Base-by-base conservation (phyloP, 2,797 vertebrate genomes). In the Lutjanus argentimaculatus region DNA sequence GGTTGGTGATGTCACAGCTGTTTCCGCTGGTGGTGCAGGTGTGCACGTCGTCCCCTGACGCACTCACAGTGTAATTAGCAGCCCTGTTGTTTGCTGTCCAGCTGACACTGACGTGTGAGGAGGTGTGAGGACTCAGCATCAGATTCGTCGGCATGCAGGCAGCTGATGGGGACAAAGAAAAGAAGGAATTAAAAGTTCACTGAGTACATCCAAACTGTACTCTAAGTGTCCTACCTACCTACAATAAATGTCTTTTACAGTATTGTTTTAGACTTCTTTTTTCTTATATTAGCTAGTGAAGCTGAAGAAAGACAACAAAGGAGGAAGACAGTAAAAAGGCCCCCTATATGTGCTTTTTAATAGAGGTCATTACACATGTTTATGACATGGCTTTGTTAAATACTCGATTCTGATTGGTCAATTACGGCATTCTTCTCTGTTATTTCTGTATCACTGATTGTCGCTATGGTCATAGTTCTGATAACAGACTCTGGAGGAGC, bases 91-190 rank as follows among this genome's bases (percentile, higher is more conserved):
- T 87, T 43, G 93, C 62, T 2, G 74, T 93, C 97, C 97, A 99
- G 66, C 88, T 94, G 53, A 98, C 95, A 0, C 63, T 81, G 70
- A 97, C 52, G 2, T n/a, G 66, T 58, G 95, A 95, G 45, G 80
- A 86, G 70, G 90, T 87, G 10, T 93, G 93, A 40, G 82, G 93
- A 6, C 89, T 94, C 65, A 98, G 87, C n/a, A 66, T 86, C 89
- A 94, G 90, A 80, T 95, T 95, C 87, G 92, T 90, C 6, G 98
- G 97, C 87, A 93, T 97, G 90, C 97, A 99, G 8, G 98, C 97
- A 91, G 96, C 98, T 98, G 89, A 88, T 86, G 77, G 67, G 82
- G 76, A 53, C 0, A 12, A 43, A 53, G 4, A 52, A 49, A 51
- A 65, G 16, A 22, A n/a, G 17, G 21, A 46, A 15, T 16, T 40